phyloP scores from a whole-genome alignment of 23 tunicate species.

The Diplosoma virens region DNA sequence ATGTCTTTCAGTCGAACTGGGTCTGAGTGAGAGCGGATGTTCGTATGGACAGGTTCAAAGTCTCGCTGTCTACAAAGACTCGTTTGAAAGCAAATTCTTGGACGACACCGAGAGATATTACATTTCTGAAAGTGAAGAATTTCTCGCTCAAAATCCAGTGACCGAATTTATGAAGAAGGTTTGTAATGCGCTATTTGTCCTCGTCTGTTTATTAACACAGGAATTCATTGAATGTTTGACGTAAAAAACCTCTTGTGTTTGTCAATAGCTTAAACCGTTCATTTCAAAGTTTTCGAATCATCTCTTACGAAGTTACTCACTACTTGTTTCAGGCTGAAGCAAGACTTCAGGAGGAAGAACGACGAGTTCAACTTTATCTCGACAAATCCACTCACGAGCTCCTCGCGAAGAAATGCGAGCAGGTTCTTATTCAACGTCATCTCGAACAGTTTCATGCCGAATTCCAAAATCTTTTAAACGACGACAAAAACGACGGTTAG shows the following conservation, averaged over 20 bases:
- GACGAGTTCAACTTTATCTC: constrained; percentile 74
- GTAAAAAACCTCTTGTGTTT: background rate
- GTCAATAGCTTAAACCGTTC: background rate
- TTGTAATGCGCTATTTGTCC: no score
- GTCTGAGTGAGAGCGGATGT: constrained; percentile 59
- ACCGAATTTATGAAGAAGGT: constrained; percentile 99
- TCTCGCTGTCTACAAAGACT: constrained; percentile 74
- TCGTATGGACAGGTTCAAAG: constrained; percentile 19
- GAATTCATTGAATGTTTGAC: no score
- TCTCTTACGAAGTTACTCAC: no score
- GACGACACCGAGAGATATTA: constrained; percentile 87
- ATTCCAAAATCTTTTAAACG: constrained; percentile 78
- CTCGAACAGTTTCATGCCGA: constrained; percentile 88
- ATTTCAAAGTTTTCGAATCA: background rate
- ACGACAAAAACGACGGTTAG: constrained; percentile 88
- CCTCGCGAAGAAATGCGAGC: constrained; percentile 77
- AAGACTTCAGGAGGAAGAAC: constrained; percentile 79
- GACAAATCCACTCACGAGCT: constrained; percentile 83
- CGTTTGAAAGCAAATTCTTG: constrained; percentile 69
- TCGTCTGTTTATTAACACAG: no score
- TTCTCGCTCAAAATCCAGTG: constrained; percentile 92
- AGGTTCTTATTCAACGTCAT: constrained; percentile 83
- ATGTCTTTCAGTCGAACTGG: constrained; percentile 68
- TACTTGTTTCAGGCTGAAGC: constrained; percentile 91
- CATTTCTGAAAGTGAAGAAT: constrained; percentile 79